These are phyloP conservation scores for Tyto alba DNA, from an alignment of 2,113 vertebrate species.

Conservation along the genomic window DNA sequence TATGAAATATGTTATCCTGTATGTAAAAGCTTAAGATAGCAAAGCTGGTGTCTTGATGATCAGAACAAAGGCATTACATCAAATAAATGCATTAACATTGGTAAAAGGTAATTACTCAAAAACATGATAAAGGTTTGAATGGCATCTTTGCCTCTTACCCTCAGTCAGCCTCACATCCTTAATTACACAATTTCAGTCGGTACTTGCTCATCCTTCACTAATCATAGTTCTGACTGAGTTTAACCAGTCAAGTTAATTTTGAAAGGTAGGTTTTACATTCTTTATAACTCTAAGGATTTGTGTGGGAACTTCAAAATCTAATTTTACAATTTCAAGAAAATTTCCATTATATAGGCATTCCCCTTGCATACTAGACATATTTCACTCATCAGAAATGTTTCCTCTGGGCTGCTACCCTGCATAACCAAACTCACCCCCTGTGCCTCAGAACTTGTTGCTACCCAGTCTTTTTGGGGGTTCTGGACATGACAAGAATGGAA, in stretches of 20 bases:
- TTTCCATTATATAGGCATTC: background rate
- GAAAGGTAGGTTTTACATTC: background rate
- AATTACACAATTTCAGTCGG: background rate
- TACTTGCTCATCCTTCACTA: background rate
- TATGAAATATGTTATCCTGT: background rate
- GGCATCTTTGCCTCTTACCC: background rate
- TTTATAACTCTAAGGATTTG: background rate
- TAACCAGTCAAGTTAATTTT: background rate
- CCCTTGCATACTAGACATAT: background rate
- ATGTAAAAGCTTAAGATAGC: background rate
- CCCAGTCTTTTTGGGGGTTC: background rate
- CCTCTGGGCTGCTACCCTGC: background rate
- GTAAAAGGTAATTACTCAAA: background rate
- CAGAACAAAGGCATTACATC: background rate
- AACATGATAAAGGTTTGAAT: background rate
- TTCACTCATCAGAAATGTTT: background rate
- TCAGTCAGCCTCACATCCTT: background rate
- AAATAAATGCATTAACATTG: background rate
- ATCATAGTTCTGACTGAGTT: background rate
- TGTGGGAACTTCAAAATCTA: background rate
- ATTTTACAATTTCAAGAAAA: background rate
- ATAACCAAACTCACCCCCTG: background rate
- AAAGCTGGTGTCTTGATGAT: conserved; percentile 29
- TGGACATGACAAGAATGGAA: background rate
- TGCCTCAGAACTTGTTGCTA: background rate